phyloP scores from a whole-genome alignment of 37 sponge, comb jelly and placozoan species.

The Geodia barretti region DNA sequence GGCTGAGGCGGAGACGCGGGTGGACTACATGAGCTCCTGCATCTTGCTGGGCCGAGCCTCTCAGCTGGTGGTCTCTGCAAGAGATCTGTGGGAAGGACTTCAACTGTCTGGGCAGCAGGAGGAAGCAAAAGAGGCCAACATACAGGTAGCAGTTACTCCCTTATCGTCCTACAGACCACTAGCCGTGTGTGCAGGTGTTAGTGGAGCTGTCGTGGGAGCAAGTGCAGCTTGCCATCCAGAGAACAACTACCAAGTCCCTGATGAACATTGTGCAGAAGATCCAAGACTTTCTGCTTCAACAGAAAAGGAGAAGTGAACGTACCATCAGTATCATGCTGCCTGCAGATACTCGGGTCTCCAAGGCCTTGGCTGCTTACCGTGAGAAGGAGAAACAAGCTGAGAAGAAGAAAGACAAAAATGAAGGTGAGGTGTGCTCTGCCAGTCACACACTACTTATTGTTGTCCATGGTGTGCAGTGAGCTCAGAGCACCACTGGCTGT shows the following conservation, averaged over 20 bases:
- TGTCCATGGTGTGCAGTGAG: neutral
- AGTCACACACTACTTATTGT: no score
- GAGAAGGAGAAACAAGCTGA: slow-evolving; percentile 39
- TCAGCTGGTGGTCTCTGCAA: slow-evolving; percentile 4
- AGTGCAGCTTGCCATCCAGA: slow-evolving; percentile 57
- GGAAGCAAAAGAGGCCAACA: slow-evolving; percentile 3
- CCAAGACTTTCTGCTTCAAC: slow-evolving; percentile 71
- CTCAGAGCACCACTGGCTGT: neutral
- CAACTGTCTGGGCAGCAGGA: slow-evolving; percentile 5
- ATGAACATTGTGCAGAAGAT: slow-evolving; percentile 70
- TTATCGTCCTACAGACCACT: no score
- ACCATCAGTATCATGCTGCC: slow-evolving; percentile 72
- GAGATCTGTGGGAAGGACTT: slow-evolving; percentile 65
- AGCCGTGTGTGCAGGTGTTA: neutral
- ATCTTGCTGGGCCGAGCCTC: slow-evolving; percentile 51
- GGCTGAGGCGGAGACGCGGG: slow-evolving; percentile 41
- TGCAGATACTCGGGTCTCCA: slow-evolving; percentile 41
- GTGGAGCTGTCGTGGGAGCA: slow-evolving; percentile 58
- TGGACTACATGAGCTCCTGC: slow-evolving; percentile 84
- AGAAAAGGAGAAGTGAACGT: slow-evolving; percentile 74
- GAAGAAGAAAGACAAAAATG: slow-evolving; percentile 1
- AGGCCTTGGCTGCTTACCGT: slow-evolving; percentile 50
- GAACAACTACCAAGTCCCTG: slow-evolving; percentile 55
- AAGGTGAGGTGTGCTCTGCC: no score
- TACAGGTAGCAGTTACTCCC: neutral